Conservation (phyloP, 2,888 invertebrate genomes). For the Temnothorax ravouxi region DNA sequence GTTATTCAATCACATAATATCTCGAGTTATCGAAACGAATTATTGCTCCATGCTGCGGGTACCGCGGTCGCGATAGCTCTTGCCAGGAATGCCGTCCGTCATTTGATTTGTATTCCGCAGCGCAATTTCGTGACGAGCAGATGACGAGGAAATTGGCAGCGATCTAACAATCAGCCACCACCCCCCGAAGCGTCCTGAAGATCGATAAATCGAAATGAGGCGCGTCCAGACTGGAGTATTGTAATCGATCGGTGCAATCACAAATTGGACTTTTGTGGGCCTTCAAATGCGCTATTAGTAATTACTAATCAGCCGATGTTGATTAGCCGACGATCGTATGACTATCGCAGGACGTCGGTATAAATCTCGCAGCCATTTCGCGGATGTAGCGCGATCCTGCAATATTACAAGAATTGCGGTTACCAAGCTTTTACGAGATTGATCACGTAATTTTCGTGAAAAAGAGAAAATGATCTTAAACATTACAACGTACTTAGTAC, state of each 20-base stretch:
- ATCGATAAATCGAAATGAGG: slow-evolving; percentile 26
- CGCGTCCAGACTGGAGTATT: neutral
- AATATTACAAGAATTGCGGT: neutral
- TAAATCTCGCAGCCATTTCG: neutral
- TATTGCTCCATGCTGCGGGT: slow-evolving; percentile 28
- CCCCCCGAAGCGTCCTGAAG: neutral
- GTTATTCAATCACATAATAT: slow-evolving; percentile 7
- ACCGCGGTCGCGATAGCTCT: neutral
- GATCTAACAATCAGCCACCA: slow-evolving; percentile 38
- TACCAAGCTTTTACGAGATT: slow-evolving; percentile 9
- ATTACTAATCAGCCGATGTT: slow-evolving; percentile 25
- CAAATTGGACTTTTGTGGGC: slow-evolving; percentile 29
- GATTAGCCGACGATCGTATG: neutral
- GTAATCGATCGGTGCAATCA: slow-evolving; percentile 35
- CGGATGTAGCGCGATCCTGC: neutral
- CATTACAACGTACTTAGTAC: neutral
- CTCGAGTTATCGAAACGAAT: slow-evolving; percentile 44
- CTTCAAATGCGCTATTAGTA: slow-evolving; percentile 10
- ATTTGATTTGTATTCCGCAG: slow-evolving; percentile 28
- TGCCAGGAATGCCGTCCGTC: neutral
- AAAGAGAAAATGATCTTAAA: neutral
- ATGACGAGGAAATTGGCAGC: slow-evolving; percentile 43
- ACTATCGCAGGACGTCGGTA: neutral
- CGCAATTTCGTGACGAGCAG: slow-evolving; percentile 34
- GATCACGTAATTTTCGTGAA: neutral